Evolutionary conservation across 1,140 invertebrate species (phyloP), one percentile per base, ranked within the genome.

Genomic region (Diorhabda sublineata): DNA sequence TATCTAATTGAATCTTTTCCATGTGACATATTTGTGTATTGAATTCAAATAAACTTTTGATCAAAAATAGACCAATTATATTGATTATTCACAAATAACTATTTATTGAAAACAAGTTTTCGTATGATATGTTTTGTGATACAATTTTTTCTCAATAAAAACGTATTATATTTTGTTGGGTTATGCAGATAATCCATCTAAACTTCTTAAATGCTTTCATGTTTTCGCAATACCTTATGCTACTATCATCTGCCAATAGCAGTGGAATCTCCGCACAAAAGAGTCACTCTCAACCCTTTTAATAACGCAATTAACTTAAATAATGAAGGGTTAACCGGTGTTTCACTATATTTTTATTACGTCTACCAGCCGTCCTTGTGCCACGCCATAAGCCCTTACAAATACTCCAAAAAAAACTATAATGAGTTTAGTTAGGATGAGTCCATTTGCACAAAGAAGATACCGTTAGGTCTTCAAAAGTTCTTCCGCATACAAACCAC

Each of bases 401-500:
- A 52, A 52, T 52, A n/a, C 47, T 52, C 47, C n/a, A 52, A 52
- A 52, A 26, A 26, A 52, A 52, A n/a, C 47, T 52, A 52, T 52
- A 52, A 52, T 52, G 47, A 52, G 47, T 52, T 52, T 8, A 52
- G 47, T 52, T 8, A 52, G 47, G 47, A 52, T n/a, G 3, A 52
- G 47, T 8, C 47, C 47, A 52, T 52, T 52, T 52, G 47, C 47
- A 52, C 47, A 52, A 52, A 52, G 47, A n/a, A 26, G 4, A 52
- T 52, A 6, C 47, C 47, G 47, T 52, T 52, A 52, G 6, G n/a
- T n/a, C 47, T 52, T 52, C 47, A 52, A 52, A n/a, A 52, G 47
- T 52, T 52, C 47, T 52, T 52, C 47, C 47, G 47, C 47, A 52
- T 52, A 52, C 47, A 52, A 52, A 52, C 47, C 47, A 52, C 47